Evolutionary conservation across 2,888 invertebrate genomes (phyloP).

Genomic region (Microdon myrmicae): DNA sequence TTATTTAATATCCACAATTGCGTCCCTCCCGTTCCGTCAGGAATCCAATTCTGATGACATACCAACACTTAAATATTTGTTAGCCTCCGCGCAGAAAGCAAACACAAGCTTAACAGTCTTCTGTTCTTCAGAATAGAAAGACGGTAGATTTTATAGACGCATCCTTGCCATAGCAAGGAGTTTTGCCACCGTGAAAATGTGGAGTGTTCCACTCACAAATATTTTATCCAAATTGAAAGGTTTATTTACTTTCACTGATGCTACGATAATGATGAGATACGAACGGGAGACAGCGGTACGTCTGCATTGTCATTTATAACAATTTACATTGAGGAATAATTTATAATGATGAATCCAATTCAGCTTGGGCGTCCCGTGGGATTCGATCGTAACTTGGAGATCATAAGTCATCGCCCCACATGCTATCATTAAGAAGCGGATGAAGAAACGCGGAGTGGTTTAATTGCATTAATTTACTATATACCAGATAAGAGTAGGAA

Average conservation of each 20-base stretch:
- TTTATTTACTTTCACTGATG: constrained; percentile 43
- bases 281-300: constrained; percentile 4
- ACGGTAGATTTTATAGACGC: constrained; percentile 16
- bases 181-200: not conserved
- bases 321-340: constrained; percentile 41
- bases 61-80: not conserved
- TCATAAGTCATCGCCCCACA: constrained; percentile 35
- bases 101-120: constrained; percentile 12
- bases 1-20: constrained; percentile 34
- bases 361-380: constrained; percentile 13
- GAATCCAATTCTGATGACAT: constrained; percentile 6
- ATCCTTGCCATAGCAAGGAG: constrained; percentile 28
- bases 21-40: not conserved
- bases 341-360: constrained; percentile 43
- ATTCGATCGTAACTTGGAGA: constrained; percentile 21
- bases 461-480: constrained; percentile 50
- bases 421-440: constrained; percentile 6
- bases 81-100: constrained; percentile 18
- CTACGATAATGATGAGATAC: constrained; percentile 24
- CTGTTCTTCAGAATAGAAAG: constrained; percentile 9
- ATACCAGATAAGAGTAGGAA: too few relatives aligned
- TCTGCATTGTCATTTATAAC: constrained; percentile 43
- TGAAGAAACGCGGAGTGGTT: constrained; percentile 43
- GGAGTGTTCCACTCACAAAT: constrained; percentile 23
- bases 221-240: constrained; percentile 51